A percentile compares a stretch with the other conserved stretches of the same genome.
phyloP scores from a whole-genome alignment of 2,888 invertebrate genomes.

The Monochamus alternatus region DNA sequence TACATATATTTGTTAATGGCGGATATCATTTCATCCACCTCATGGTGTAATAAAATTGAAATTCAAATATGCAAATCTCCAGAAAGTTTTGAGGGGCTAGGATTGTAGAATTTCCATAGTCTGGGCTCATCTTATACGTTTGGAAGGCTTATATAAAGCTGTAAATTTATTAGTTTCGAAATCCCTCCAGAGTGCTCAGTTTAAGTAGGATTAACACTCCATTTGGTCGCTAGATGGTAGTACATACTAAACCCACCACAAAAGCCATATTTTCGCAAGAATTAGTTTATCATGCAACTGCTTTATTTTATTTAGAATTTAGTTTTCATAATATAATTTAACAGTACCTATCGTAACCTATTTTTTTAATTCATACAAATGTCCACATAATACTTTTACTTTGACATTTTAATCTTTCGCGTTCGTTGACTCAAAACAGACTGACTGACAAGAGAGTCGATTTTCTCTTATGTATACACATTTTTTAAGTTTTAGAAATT shows the following conservation, averaged over 20 bases:
- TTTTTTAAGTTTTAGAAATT: no score
- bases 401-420: no score
- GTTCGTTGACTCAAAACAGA: no score
- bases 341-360: neutral
- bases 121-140: constrained; percentile 64
- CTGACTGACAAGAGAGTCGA: no score
- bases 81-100: constrained; percentile 61
- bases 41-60: constrained; percentile 62
- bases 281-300: constrained; percentile 38
- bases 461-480: no score
- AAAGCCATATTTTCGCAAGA: constrained; percentile 40
- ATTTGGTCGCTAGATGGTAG: constrained; percentile 66
- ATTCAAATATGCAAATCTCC: constrained; percentile 69
- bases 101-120: constrained; percentile 67
- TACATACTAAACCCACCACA: constrained; percentile 48
- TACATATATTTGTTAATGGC: constrained; percentile 19
- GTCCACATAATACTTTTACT: no score
- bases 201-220: constrained; percentile 75
- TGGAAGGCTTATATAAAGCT: constrained; percentile 76
- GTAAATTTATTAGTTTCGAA: constrained; percentile 75
- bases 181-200: constrained; percentile 73
- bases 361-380: no score
- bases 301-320: neutral
- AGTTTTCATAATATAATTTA: neutral
- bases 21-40: constrained; percentile 38